Evolutionary conservation across 2,888 invertebrate genomes (phyloP), one percentile per base, ranked within the genome.

Genomic region (Clusia tigrina): DNA sequence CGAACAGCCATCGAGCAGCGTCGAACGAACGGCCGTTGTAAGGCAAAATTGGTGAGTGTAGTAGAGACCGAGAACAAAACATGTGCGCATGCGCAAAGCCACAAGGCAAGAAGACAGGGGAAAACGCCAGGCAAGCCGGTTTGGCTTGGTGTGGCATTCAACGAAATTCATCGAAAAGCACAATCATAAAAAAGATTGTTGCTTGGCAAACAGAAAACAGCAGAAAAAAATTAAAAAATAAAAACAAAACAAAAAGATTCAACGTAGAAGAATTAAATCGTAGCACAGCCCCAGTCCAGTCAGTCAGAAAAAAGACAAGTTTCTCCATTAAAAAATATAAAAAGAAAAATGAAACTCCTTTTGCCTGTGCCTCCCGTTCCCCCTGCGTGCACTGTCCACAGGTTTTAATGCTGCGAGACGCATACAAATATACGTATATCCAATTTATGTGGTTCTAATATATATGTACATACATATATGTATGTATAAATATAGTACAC

Each of bases 101-200:
- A 23, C 15, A 10, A 42, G 37, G 60, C 60, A 23, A 46, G 56
- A 53, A 20, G 17, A 26, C 23, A 51, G 37, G 10, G 48, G 26
- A n/a, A 53, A 46, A 51, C n/a, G n/a, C n/a, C n/a, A n/a, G n/a
- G n/a, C 54, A 69, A 74, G 71, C 74, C 71, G 71, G 72, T 76
- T 73, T 73, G 71, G 73, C 71, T 73, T 73, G 71, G 73, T 71
- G 71, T 76, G 72, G 72, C 71, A 76, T 71, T 66, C 67, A 67
- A 64, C 69, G 66, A 66, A 66, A 48, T 42, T 42, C 42, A 42
- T 15, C 42, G 12, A 42, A 42, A 42, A 42, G 42, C 9, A 51
- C 26, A 51, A 61, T 10, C 26, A 18, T 48, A 56, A 26, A 58
- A 57, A 48, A 42, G n/a, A n/a, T n/a, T 42, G 42, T 42, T 42